phyloP scores from a whole-genome alignment of 37 sponge, comb jelly and placozoan species.

The Beroe forskalii region DNA sequence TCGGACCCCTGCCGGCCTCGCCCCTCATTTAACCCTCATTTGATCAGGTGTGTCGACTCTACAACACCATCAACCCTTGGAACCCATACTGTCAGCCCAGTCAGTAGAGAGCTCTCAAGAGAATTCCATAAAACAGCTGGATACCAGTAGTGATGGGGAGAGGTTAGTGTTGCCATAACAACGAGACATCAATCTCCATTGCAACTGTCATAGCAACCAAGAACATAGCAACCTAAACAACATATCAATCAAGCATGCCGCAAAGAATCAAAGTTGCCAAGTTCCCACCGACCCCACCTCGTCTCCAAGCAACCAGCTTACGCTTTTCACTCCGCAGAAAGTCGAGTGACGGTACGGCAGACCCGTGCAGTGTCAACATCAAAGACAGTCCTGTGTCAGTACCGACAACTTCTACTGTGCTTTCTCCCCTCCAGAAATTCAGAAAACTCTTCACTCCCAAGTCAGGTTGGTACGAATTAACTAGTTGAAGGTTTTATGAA shows the following conservation, averaged over 20 bases:
- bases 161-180: not conserved
- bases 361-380: not conserved
- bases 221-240: not conserved
- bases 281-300: no score
- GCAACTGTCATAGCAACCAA: no score
- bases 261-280: not conserved
- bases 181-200: not conserved
- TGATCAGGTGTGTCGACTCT: constrained; percentile 2
- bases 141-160: constrained; percentile 16
- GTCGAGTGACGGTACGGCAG: not conserved
- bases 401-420: not conserved
- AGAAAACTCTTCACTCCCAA: constrained; percentile 54
- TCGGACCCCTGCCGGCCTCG: no score
- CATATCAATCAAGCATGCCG: not conserved
- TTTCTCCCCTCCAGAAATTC: constrained; percentile 52
- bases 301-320: no score
- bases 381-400: not conserved
- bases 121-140: constrained; percentile 22
- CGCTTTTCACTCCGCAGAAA: constrained; percentile 17
- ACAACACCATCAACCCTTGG: constrained; percentile 49
- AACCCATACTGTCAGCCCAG: constrained; percentile 59
- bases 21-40: no score
- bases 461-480: not conserved
- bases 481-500: no score
- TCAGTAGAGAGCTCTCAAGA: constrained; percentile 58